These are phyloP conservation scores for Falco punctatus DNA, from an alignment of 2,113 vertebrate genomes.

Conservation along the genomic window DNA sequence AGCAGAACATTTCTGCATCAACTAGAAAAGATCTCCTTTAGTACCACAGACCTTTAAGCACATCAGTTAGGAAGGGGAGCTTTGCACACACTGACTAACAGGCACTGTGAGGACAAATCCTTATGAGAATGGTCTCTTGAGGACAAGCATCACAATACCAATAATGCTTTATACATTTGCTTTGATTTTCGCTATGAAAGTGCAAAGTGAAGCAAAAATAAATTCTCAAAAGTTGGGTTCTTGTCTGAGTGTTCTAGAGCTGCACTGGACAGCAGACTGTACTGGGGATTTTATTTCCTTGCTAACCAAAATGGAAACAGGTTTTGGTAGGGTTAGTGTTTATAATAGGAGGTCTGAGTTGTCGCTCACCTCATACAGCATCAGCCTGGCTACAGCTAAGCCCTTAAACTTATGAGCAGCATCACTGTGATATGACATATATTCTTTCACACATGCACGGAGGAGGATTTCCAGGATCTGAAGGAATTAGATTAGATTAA, in stretches of 20 bases:
- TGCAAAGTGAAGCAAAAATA: background rate
- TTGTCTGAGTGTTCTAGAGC: background rate
- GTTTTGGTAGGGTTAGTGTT: background rate
- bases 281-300: background rate
- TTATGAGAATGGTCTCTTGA: background rate
- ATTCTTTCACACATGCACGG: background rate
- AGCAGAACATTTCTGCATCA: background rate
- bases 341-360: background rate
- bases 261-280: background rate
- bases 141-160: background rate
- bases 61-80: background rate
- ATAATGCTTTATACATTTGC: background rate
- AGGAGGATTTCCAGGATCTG: background rate
- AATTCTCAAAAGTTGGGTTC: background rate
- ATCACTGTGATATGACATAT: background rate
- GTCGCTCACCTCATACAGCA: background rate
- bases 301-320: background rate
- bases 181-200: background rate
- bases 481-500: background rate
- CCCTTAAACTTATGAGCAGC: background rate
- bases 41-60: background rate
- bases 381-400: background rate
- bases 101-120: background rate
- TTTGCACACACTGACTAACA: background rate
- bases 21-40: background rate